Evolutionary conservation across 2,113 vertebrate species (phyloP), one percentile per base, ranked within the genome.

Genomic region (Podarcis cretensis): DNA sequence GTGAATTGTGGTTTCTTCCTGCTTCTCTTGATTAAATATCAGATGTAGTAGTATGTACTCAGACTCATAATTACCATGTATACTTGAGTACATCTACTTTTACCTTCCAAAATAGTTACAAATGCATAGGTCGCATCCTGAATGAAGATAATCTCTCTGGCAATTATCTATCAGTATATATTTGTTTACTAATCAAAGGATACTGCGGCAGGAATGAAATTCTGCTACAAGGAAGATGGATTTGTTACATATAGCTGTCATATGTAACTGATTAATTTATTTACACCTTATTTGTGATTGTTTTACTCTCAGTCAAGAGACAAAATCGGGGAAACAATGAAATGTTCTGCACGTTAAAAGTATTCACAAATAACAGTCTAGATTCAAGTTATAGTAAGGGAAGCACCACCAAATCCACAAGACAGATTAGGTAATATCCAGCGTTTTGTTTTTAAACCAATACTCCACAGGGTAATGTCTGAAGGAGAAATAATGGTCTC

Each of bases 261-360:
- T 43, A 59, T 30, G 32, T 43, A 59, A 87, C 89, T 66, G 78
- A 14, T 93, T 57, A 85, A 89, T 90, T 76, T 94, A 79, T 88
- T 93, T 92, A 91, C 93, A 77, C 85, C 90, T 81, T 96, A 94
- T 43, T 88, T 81, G 88, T 65, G 87, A 93, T 90, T 92, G 89
- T 88, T 94, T 92, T 92, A 84, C 90, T 93, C 66, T 94, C 93
- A 92, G 92, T 91, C 1, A 6, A 83, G 91, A 86, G 92, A 93
- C 90, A 92, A 93, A 95, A 91, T 91, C 93, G 93, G 91, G 94
- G 91, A 92, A 91, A 88, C 87, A 93, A 89, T 92, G 90, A 95
- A 94, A 93, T 81, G 78, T 14, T 48, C 5, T 88, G 90, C 94
- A 93, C 86, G 76, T 86, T 90, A 83, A 87, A 83, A 87, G 85